These are phyloP conservation scores for Aporophyla lueneburgensis DNA, from an alignment of 2,888 invertebrate genomes.

Conservation along the genomic window DNA sequence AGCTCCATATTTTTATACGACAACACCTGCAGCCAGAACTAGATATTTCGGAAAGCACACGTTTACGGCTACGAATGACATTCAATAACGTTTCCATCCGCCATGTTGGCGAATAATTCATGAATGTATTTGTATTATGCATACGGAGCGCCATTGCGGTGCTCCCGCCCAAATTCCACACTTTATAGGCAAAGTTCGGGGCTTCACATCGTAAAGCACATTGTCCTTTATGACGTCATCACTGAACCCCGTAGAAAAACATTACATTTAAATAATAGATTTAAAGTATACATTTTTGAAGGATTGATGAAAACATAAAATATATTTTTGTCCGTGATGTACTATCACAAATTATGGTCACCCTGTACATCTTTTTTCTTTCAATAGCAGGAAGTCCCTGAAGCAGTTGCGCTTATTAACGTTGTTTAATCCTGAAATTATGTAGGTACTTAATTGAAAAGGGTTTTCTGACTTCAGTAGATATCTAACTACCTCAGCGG, in stretches of 20 bases:
- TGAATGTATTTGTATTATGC: slow-evolving; percentile 71
- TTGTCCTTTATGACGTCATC: slow-evolving; percentile 66
- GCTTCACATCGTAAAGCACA: slow-evolving; percentile 63
- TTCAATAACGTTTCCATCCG: slow-evolving; percentile 69
- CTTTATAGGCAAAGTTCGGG: slow-evolving; percentile 68
- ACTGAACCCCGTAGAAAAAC: slow-evolving; percentile 54
- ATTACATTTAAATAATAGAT: slow-evolving; percentile 61
- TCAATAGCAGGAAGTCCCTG: not conserved
- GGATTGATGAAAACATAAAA: slow-evolving; percentile 10
- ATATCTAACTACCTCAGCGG: too few relatives aligned
- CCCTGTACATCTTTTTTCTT: not conserved
- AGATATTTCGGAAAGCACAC: slow-evolving; percentile 66
- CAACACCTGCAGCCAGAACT: slow-evolving; percentile 62
- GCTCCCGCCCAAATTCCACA: slow-evolving; percentile 63
- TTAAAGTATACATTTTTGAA: slow-evolving; percentile 49
- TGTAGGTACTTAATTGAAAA: not conserved
- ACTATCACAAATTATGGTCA: slow-evolving; percentile 5
- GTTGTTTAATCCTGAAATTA: not conserved
- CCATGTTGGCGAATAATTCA: slow-evolving; percentile 66
- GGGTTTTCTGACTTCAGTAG: not conserved
- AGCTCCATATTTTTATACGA: slow-evolving; percentile 50
- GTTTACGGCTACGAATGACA: slow-evolving; percentile 67
- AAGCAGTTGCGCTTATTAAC: not conserved
- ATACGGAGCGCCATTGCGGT: slow-evolving; percentile 61
- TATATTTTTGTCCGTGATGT: slow-evolving; percentile 19